Evolutionary conservation across 2,797 vertebrate species (phyloP), one percentile per base, ranked within the genome.

Genomic region (Sebastes matsubarae): DNA sequence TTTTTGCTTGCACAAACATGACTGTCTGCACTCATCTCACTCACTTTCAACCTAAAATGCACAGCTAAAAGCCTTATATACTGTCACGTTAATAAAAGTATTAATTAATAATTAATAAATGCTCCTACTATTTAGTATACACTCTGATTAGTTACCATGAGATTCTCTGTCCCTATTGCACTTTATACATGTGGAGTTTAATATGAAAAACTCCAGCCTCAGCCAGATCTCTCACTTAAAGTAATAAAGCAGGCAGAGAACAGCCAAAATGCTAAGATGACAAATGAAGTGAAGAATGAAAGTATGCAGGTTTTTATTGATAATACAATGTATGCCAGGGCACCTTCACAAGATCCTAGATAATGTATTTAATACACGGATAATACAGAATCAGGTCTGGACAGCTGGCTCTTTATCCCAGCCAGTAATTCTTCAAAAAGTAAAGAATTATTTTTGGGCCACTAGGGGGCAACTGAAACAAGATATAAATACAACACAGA

Each of bases 231-330:
- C 8, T 32, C 32, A 14, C 4, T 73, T 18, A 68, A 59, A 61
- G 20, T 34, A 18, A 50, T 14, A 57, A n/a, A 55, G 64, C 25
- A 54, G 27, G 42, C 13, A 38, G 67, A 38, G 4, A 70, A 67
- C 5, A 59, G 20, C 2, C 6, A 50, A 50, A 50, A 50, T 50
- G 46, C 16, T 50, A 36, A 22, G 8, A 29, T 74, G 46, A 68
- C 64, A 75, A 32, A 66, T 76, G 1, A 20, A 0, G 18, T 20
- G 46, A 50, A 50, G 46, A 50, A 50, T 46, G 2, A 71, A 76
- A 65, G 9, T 71, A 46, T 68, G 2, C 16, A 55, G 18, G 16
- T 8, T 6, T 71, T 80, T 61, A 84, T 75, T 69, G 81, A 75
- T 79, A n/a, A 85, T 54, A 60, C n/a, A 80, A 34, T 52, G 2